Conservation (phyloP, 2,113 vertebrate species). For the Pipra filicauda region DNA sequence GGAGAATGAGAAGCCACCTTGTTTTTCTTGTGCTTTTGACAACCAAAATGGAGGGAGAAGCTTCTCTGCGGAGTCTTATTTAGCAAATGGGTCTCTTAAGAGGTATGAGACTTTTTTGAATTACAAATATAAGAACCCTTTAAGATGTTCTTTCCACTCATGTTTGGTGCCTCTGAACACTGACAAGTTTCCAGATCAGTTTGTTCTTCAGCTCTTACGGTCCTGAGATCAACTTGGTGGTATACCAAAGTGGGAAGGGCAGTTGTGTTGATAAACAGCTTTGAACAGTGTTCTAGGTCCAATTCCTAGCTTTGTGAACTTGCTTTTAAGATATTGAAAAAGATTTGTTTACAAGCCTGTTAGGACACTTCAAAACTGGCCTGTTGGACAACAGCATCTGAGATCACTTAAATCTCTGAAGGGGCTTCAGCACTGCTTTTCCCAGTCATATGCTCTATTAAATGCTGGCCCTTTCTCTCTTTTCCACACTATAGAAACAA, state of each 20-base stretch:
- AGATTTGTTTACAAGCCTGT: neutral
- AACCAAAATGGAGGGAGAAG: constrained; percentile 65
- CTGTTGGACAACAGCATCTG: neutral
- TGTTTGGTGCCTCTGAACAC: neutral
- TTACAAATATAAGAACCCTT: neutral
- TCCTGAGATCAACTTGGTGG: neutral
- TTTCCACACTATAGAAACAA: neutral
- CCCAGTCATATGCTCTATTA: neutral
- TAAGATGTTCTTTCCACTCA: neutral
- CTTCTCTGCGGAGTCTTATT: constrained; percentile 82
- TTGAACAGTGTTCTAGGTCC: neutral
- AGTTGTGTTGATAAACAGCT: neutral
- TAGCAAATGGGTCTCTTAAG: constrained; percentile 85
- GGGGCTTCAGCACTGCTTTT: neutral
- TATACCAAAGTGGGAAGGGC: neutral
- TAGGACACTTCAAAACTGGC: neutral
- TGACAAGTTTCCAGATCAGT: neutral
- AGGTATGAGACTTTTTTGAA: constrained; percentile 71
- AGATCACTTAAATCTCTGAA: neutral
- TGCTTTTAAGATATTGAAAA: neutral
- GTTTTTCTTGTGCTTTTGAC: constrained; percentile 84
- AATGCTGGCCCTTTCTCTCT: neutral
- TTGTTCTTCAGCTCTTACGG: neutral
- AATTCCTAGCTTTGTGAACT: neutral
- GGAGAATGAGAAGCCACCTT: constrained; percentile 68